Evolutionary conservation across 2,888 invertebrate genomes (phyloP).

Genomic region (Philereme transversata): DNA sequence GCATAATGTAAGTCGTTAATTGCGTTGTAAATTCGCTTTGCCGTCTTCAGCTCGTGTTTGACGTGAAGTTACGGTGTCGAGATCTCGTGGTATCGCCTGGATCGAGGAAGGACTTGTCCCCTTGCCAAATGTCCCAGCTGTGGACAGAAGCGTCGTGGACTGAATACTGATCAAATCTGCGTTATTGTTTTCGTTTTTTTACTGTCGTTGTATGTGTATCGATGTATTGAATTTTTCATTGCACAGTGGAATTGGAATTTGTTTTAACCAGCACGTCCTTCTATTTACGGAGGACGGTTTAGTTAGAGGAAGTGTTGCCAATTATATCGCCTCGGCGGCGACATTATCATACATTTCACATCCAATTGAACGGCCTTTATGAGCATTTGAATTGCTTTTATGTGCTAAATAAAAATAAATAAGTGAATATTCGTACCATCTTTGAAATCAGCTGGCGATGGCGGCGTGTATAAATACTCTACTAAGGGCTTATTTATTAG

Average conservation of each 20-base stretch:
- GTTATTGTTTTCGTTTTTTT: conserved; percentile 76
- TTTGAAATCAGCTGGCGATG: conserved; percentile 43
- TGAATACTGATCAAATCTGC: conserved; percentile 78
- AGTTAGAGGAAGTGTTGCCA: conserved; percentile 72
- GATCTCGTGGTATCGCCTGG: conserved; percentile 47
- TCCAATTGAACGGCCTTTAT: conserved; percentile 67
- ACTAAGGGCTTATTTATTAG: not conserved
- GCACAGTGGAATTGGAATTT: conserved; percentile 62
- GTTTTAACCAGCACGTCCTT: conserved; percentile 60
- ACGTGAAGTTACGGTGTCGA: conserved; percentile 46
- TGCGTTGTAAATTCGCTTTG: conserved; percentile 54
- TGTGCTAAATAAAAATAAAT: conserved; percentile 73
- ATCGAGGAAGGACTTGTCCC: conserved; percentile 55
- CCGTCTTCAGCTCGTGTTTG: conserved; percentile 58
- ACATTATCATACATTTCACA: conserved; percentile 77
- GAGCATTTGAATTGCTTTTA: conserved; percentile 69
- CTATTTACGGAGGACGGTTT: conserved; percentile 62
- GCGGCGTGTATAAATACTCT: conserved; percentile 38
- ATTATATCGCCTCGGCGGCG: conserved; percentile 61
- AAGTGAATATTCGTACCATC: conserved; percentile 56
- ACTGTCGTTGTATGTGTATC: conserved; percentile 68
- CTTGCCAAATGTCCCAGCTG: conserved; percentile 79
- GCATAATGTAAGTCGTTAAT: conserved; percentile 65
- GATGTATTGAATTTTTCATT: conserved; percentile 80
- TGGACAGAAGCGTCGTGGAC: conserved; percentile 65